These are phyloP conservation scores for Ophion slaviceki DNA, from an alignment of 2,888 invertebrate genomes.

Conservation along the genomic window DNA sequence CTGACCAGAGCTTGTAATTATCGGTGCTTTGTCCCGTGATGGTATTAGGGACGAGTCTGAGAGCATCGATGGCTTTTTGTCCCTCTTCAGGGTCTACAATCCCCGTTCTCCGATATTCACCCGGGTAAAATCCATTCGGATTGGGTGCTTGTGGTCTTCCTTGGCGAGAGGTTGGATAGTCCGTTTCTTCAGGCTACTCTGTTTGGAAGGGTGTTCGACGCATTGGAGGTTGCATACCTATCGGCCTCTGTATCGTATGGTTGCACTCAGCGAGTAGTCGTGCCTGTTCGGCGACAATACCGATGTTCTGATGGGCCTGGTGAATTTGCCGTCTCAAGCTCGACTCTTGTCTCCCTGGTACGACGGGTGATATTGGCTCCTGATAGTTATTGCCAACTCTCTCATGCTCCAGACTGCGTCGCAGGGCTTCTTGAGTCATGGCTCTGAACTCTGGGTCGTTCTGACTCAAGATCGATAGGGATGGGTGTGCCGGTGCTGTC, in stretches of 20 bases:
- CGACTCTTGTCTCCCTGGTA: neutral
- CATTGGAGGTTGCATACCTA: neutral
- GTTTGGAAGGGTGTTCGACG: neutral
- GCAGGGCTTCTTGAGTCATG: slow-evolving; percentile 36
- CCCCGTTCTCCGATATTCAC: slow-evolving; percentile 28
- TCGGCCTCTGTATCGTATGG: neutral
- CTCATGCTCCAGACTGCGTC: slow-evolving; percentile 1
- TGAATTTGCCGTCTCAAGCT: neutral
- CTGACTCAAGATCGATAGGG: slow-evolving; percentile 32
- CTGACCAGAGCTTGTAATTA: slow-evolving; percentile 24
- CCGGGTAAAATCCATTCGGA: slow-evolving; percentile 39
- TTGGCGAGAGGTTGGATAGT: neutral
- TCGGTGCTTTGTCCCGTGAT: slow-evolving; percentile 32
- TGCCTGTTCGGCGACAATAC: neutral
- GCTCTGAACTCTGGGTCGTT: slow-evolving; percentile 30
- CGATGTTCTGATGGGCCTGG: neutral
- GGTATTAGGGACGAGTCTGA: slow-evolving; percentile 1
- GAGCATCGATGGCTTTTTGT: slow-evolving; percentile 20
- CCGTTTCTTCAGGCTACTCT: neutral
- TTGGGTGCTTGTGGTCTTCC: slow-evolving; percentile 16
- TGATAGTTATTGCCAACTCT: neutral
- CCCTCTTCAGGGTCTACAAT: slow-evolving; percentile 5
- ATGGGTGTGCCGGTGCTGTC: neutral
- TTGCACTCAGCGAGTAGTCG: neutral
- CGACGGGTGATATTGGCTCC: slow-evolving; percentile 1